phyloP scores from a whole-genome alignment of 2,797 vertebrate genomes.

The Gymnopithys bicolor region DNA sequence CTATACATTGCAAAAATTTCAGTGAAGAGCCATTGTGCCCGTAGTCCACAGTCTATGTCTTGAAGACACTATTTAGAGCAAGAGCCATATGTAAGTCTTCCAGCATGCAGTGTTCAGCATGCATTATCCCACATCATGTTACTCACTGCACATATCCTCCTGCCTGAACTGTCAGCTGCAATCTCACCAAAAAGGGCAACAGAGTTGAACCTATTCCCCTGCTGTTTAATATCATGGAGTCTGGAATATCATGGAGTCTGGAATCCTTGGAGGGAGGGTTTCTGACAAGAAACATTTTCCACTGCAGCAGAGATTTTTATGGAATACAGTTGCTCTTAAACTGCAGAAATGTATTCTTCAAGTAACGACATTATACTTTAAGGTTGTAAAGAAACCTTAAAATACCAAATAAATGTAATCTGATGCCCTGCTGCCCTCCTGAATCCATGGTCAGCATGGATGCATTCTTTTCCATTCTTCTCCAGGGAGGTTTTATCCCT shows the following conservation, averaged over 20 bases:
- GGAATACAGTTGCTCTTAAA: slow-evolving; percentile 1
- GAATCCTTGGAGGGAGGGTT: not conserved
- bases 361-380: not conserved
- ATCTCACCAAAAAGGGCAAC: slow-evolving; percentile 44
- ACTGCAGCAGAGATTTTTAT: not conserved
- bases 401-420: not conserved
- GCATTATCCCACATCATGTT: slow-evolving; percentile 60
- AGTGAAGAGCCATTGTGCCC: slow-evolving; percentile 28
- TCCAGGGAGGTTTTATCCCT: not conserved
- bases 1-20: slow-evolving; percentile 1
- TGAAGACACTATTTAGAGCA: slow-evolving; percentile 53
- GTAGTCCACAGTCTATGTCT: slow-evolving; percentile 33
- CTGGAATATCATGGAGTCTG: not conserved
- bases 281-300: slow-evolving; percentile 14
- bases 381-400: slow-evolving; percentile 12
- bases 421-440: not conserved
- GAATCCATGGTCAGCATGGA: not conserved
- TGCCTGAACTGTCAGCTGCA: slow-evolving; percentile 62
- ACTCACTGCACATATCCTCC: slow-evolving; percentile 52
- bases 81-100: slow-evolving; percentile 42
- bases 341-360: not conserved
- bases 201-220: slow-evolving; percentile 21
- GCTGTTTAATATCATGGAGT: not conserved
- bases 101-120: slow-evolving; percentile 55
- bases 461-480: not conserved